These are phyloP conservation scores for Pantelozetes paolii DNA, from an alignment of 2,888 invertebrate species.

Conservation along the genomic window DNA sequence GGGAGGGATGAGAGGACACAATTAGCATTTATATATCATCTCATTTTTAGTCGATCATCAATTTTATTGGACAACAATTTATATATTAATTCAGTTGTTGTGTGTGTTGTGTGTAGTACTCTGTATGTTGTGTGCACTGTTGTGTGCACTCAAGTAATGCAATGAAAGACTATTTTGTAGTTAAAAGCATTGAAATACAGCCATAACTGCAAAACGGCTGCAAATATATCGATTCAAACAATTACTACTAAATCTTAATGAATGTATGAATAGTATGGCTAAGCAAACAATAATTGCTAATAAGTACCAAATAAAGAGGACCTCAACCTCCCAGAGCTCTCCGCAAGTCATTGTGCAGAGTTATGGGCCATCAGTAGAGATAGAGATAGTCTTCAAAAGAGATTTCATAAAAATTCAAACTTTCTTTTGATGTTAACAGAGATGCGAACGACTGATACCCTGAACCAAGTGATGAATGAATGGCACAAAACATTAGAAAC, in stretches of 20 bases:
- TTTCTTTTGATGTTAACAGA: background rate
- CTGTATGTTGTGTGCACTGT: no score
- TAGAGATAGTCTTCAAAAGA: background rate
- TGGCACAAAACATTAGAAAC: background rate
- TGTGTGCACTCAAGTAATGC: constrained; percentile 5
- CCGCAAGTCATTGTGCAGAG: background rate
- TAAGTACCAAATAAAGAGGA: constrained; percentile 18
- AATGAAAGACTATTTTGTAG: background rate
- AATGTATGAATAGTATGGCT: constrained; percentile 22
- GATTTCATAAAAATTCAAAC: constrained; percentile 7
- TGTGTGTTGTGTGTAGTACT: no score
- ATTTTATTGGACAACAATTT: background rate
- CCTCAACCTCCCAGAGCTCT: background rate
- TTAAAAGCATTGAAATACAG: background rate
- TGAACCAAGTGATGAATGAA: constrained; percentile 1
- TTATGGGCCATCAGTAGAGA: background rate
- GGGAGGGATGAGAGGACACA: background rate
- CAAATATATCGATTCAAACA: constrained; percentile 20
- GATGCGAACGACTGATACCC: background rate
- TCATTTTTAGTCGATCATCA: constrained; percentile 23
- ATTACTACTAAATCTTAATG: constrained; percentile 16
- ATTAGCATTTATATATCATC: constrained; percentile 29
- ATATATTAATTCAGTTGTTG: background rate
- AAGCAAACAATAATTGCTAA: constrained; percentile 5
- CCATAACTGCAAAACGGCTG: constrained; percentile 1